Evolutionary conservation across 2,888 invertebrate species (phyloP), one percentile per base, ranked within the genome.

Genomic region (Nemoura dubitans): DNA sequence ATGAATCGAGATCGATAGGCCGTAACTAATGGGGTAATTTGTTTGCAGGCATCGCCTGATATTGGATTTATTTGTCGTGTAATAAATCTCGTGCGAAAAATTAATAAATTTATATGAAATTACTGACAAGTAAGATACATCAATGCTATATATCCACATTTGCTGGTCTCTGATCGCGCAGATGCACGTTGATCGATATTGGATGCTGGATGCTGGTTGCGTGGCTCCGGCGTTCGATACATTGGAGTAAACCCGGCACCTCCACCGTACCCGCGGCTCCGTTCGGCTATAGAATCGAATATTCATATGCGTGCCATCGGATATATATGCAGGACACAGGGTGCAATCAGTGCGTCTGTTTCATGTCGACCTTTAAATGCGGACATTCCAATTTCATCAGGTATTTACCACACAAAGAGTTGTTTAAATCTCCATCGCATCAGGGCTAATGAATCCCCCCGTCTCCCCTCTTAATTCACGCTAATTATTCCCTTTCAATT

Each of bases 11-110:
- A 78, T 78, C 78, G 78, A 78, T 78, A 14, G 26, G 78, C n/a
- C 27, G 28, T 28, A 28, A 83, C 83, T 83, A 83, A 83, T 83
- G 83, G 36, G 25, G 83, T 42, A 36, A 83, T 83, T 83, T 83
- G 83, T 83, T 83, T 83, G 30, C 42, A n/a, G 42, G 14, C 36
- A 2, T 42, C 30, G 27, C 36, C 83, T 36, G 83, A 83, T 83
- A 83, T 83, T 83, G 83, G 83, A 83, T 83, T 83, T 83, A 83
- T 83, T 83, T 42, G 42, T 25, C 83, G 83, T 26, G 26, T 42
- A 83, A 83, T 83, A 30, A 83, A 83, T 83, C 42, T 42, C 43
- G n/a, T 42, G 7, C 42, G 83, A 42, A 42, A 83, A 42, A 83
- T 83, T 83, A 83, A 78, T 59, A 59, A 59, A 59, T 59, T 59